phyloP scores from a whole-genome alignment of 1,140 invertebrate genomes.

The Rhizoglyphus robini region DNA sequence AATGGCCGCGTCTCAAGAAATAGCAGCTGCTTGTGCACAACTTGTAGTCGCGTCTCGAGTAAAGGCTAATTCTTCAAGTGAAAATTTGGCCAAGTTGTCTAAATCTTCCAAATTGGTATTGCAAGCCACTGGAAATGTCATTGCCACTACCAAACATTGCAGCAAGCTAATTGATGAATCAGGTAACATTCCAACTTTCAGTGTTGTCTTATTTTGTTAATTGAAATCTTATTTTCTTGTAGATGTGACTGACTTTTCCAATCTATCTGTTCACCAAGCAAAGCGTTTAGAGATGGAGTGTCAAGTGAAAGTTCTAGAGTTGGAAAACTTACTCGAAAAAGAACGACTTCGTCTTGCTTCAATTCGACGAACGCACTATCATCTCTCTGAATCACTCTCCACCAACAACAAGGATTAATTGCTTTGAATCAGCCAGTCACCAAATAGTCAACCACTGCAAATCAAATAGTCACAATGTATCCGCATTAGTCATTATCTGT shows the following conservation, averaged over 20 bases:
- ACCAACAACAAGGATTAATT: background rate
- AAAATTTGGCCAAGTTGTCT: conserved; percentile 58
- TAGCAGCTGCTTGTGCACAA: conserved; percentile 90
- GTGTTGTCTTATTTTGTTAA: too few species aligned
- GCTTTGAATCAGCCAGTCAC: background rate
- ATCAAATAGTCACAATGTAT: background rate
- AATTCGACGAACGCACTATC: conserved; percentile 77
- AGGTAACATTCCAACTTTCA: conserved; percentile 42
- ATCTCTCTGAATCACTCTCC: conserved; percentile 14
- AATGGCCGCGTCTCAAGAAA: conserved; percentile 90
- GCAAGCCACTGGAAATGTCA: conserved; percentile 72
- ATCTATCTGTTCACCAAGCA: conserved; percentile 77
- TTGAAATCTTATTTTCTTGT: conserved; percentile 19
- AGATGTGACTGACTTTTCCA: conserved; percentile 74
- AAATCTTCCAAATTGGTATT: conserved; percentile 74
- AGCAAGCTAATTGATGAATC: conserved; percentile 69
- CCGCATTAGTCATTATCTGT: conserved; percentile 1
- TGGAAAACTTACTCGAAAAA: conserved; percentile 74
- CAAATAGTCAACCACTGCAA: background rate
- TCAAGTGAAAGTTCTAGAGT: conserved; percentile 67
- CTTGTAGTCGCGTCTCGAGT: conserved; percentile 65
- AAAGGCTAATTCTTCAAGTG: conserved; percentile 61
- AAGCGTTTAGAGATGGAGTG: conserved; percentile 91
- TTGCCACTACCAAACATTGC: conserved; percentile 79
- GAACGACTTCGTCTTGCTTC: conserved; percentile 68